These are phyloP conservation scores for Campoplex capitator DNA, from an alignment of 2,888 invertebrate genomes.

Conservation along the genomic window DNA sequence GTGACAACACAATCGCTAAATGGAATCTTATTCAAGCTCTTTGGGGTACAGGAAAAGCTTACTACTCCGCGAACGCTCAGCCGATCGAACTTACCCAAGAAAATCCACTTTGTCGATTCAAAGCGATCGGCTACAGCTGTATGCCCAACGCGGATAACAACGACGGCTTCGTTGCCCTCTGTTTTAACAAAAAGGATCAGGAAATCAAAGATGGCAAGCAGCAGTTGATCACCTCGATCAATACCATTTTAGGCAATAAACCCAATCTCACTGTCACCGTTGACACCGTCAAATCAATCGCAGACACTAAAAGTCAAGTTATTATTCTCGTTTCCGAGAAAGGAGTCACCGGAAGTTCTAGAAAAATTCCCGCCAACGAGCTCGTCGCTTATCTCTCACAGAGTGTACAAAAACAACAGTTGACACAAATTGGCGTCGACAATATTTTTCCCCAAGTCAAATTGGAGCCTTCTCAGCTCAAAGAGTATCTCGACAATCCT, in stretches of 20 bases:
- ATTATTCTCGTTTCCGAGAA: conserved; percentile 91
- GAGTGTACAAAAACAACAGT: conserved; percentile 89
- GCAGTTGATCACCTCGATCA: conserved; percentile 87
- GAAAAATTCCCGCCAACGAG: conserved; percentile 91
- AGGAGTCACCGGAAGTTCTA: conserved; percentile 87
- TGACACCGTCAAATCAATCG: conserved; percentile 91
- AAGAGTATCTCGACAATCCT: conserved; percentile 95
- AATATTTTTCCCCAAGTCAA: conserved; percentile 90
- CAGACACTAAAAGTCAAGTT: conserved; percentile 92
- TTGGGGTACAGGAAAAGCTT: conserved; percentile 94
- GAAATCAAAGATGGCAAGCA: conserved; percentile 87
- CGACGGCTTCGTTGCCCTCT: conserved; percentile 94
- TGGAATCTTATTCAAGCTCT: conserved; percentile 98
- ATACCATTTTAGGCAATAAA: conserved; percentile 92
- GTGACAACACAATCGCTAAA: conserved; percentile 96
- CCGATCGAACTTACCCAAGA: conserved; percentile 94
- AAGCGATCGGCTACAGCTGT: conserved; percentile 96
- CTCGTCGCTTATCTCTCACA: conserved; percentile 90
- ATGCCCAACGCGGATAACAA: conserved; percentile 95
- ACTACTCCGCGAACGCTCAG: conserved; percentile 91
- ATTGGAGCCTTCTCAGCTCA: conserved; percentile 91
- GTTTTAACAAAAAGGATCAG: conserved; percentile 93
- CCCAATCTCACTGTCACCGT: conserved; percentile 93
- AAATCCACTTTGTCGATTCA: conserved; percentile 97
- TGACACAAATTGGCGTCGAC: conserved; percentile 90